These are phyloP conservation scores for Lumbricus terrestris DNA, from an alignment of 2,888 invertebrate genomes.

Conservation along the genomic window DNA sequence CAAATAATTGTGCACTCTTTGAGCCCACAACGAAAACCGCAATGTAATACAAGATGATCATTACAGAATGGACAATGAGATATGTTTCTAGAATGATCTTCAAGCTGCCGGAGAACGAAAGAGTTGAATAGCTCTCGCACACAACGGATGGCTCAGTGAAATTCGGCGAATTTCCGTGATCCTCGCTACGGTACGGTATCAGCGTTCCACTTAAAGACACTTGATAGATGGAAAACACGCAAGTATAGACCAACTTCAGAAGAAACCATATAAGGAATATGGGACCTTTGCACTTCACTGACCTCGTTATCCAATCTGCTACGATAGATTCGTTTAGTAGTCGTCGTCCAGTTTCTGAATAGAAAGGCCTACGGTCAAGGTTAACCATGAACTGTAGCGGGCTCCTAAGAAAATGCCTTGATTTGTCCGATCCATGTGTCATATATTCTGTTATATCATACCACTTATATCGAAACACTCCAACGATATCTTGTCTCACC, in stretches of 20 bases:
- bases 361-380: neutral
- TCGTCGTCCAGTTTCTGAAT: neutral
- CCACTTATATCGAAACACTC: constrained; percentile 15
- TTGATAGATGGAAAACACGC: neutral
- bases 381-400: neutral
- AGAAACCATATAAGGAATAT: neutral
- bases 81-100: neutral
- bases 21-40: neutral
- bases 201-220: neutral
- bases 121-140: neutral
- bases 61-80: neutral
- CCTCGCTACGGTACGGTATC: neutral
- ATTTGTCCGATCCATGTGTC: neutral
- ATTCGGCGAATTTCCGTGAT: neutral
- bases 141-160: neutral
- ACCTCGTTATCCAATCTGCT: constrained; percentile 11
- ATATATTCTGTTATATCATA: constrained; percentile 17
- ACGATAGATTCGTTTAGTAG: neutral
- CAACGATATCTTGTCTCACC: neutral
- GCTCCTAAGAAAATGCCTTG: neutral
- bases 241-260: neutral
- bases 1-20: neutral
- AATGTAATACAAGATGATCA: neutral
- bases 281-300: neutral
- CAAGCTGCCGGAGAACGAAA: neutral